These are phyloP conservation scores for Solea solea DNA, from an alignment of 2,113 vertebrate species.

Conservation along the genomic window DNA sequence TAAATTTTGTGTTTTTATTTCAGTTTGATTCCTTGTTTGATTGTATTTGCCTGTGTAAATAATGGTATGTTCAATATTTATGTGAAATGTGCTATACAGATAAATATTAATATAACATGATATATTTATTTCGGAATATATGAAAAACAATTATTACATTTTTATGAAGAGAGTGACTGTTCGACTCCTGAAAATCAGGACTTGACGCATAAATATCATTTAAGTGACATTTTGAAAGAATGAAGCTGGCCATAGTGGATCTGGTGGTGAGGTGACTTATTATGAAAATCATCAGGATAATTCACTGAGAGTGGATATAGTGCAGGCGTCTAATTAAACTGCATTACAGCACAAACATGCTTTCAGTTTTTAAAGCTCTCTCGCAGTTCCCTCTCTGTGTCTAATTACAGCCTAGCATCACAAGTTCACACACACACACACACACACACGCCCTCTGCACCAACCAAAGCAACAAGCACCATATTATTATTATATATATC, in stretches of 20 bases:
- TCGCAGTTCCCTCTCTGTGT: neutral
- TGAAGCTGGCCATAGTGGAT: neutral
- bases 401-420: neutral
- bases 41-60: too few relatives aligned
- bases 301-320: neutral
- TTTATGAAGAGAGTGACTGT: too few relatives aligned
- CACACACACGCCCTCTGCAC: neutral
- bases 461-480: neutral
- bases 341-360: neutral
- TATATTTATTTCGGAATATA: too few relatives aligned
- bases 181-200: too few relatives aligned
- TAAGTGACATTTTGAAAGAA: neutral
- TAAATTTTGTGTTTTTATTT: too few relatives aligned
- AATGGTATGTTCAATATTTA: neutral
- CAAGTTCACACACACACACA: neutral
- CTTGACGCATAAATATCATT: too few relatives aligned
- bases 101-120: neutral
- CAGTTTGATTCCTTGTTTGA: too few relatives aligned
- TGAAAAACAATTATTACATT: too few relatives aligned
- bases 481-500: neutral
- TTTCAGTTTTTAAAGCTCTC: neutral
- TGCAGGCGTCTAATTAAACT: neutral
- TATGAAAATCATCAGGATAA: conserved; percentile 1
- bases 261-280: conserved; percentile 1
- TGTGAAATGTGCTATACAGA: neutral